Conservation (phyloP, 2,113 vertebrate genomes). For the Tyto alba region DNA sequence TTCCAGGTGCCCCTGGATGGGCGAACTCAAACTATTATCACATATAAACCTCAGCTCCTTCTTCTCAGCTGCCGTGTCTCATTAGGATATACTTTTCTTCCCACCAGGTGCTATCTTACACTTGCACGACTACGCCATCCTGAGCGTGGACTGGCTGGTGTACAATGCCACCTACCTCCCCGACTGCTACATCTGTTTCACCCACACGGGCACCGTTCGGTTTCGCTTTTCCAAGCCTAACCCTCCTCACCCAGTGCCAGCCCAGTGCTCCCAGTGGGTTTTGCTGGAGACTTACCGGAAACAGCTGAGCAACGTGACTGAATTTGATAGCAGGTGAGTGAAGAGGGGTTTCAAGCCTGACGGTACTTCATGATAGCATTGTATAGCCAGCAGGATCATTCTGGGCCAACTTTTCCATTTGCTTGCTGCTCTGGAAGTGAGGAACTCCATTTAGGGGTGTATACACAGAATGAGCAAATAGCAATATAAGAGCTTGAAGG, state of each 20-base stretch:
- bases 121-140: constrained; percentile 81
- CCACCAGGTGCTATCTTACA: constrained; percentile 84
- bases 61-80: not conserved
- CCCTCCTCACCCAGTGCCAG: constrained; percentile 20
- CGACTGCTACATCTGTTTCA: constrained; percentile 84
- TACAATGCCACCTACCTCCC: constrained; percentile 86
- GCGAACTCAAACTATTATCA: not conserved
- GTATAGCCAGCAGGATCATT: not conserved
- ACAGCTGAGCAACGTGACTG: constrained; percentile 54
- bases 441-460: not conserved
- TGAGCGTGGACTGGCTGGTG: constrained; percentile 82
- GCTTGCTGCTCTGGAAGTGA: not conserved
- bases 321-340: constrained; percentile 81
- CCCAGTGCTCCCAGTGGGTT: constrained; percentile 75
- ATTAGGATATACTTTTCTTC: not conserved
- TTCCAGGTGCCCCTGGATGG: not conserved
- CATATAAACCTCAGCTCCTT: not conserved
- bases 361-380: accelerated
- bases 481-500: not conserved
- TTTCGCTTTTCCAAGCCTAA: constrained; percentile 77
- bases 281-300: constrained; percentile 76
- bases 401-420: not conserved
- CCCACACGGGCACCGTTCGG: constrained; percentile 3
- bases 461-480: accelerated
- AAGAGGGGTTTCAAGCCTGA: not conserved